These are phyloP conservation scores for Amblyopsis hoosieri DNA, from an alignment of 2,797 vertebrate genomes.

Conservation along the genomic window DNA sequence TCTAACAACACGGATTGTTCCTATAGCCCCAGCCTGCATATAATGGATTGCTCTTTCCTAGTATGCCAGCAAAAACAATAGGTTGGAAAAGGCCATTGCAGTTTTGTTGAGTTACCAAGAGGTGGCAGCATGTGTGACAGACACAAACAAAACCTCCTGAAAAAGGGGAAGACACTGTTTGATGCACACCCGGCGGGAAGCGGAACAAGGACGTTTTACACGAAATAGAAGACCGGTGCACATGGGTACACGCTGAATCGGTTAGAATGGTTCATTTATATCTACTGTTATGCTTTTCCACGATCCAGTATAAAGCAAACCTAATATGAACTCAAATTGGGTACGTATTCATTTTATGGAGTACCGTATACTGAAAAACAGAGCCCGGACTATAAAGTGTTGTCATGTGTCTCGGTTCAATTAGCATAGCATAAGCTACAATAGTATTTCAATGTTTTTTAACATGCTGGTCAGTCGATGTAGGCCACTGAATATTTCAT, in stretches of 20 bases:
- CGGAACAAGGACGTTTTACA: constrained; percentile 63
- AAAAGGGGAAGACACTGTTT: constrained; percentile 45
- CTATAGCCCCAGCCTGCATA: too few relatives aligned
- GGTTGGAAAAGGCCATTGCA: constrained; percentile 25
- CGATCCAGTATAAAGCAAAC: not conserved
- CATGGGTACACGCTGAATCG: constrained; percentile 47
- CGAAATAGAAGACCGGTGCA: constrained; percentile 50
- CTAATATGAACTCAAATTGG: not conserved
- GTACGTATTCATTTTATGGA: constrained; percentile 40
- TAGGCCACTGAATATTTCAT: too few relatives aligned
- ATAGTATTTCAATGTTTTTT: not conserved
- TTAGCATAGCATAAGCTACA: constrained; percentile 20
- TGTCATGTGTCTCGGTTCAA: not conserved
- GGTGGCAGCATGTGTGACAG: constrained; percentile 45
- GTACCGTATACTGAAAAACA: not conserved
- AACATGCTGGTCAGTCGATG: too few relatives aligned
- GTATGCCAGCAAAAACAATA: constrained; percentile 30
- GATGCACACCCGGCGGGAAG: constrained; percentile 39
- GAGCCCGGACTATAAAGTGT: not conserved
- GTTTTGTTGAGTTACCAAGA: constrained; percentile 25
- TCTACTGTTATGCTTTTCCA: constrained; percentile 4
- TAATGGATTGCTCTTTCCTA: not conserved
- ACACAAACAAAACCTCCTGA: not conserved
- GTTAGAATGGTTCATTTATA: not conserved
- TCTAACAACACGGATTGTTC: too few relatives aligned